Evolutionary conservation across 1,140 invertebrate species (phyloP).

Genomic region (Vanessa tameamea): DNA sequence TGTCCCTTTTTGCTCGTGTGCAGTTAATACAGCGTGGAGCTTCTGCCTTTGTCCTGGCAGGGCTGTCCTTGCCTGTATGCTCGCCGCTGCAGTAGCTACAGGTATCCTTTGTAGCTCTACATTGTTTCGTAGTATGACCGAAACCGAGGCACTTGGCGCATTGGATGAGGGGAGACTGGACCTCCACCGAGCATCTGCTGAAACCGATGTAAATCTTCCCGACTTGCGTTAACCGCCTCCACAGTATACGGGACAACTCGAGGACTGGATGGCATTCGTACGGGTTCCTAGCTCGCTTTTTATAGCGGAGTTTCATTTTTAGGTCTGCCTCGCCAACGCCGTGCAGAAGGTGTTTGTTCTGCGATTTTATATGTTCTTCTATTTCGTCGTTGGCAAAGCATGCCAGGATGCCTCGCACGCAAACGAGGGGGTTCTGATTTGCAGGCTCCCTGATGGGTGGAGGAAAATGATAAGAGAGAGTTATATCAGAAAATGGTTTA

Average conservation of each 20-base stretch:
- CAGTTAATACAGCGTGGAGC: constrained; percentile 14
- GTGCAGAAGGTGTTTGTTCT: constrained; percentile 37
- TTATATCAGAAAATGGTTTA: too few relatives aligned
- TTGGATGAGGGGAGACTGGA: constrained; percentile 26
- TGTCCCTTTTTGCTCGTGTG: neutral
- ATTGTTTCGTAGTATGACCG: constrained; percentile 30
- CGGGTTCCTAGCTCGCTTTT: constrained; percentile 41
- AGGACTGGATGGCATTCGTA: constrained; percentile 41
- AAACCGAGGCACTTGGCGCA: constrained; percentile 36
- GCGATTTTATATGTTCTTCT: constrained; percentile 18
- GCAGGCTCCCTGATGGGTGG: neutral
- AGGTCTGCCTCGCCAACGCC: constrained; percentile 20
- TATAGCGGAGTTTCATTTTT: constrained; percentile 32
- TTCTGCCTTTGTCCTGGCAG: neutral
- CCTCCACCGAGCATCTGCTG: neutral
- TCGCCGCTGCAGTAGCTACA: constrained; percentile 31
- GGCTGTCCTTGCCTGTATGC: constrained; percentile 7
- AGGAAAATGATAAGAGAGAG: too few relatives aligned
- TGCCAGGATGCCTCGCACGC: constrained; percentile 22
- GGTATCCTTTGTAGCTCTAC: constrained; percentile 12
- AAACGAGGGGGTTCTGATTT: constrained; percentile 18
- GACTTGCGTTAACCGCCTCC: neutral
- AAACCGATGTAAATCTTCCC: neutral
- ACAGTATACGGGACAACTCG: constrained; percentile 36
- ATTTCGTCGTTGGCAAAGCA: constrained; percentile 32